These are phyloP conservation scores for Myotis davidii DNA, from an alignment of 2,113 vertebrate species.

Conservation along the genomic window DNA sequence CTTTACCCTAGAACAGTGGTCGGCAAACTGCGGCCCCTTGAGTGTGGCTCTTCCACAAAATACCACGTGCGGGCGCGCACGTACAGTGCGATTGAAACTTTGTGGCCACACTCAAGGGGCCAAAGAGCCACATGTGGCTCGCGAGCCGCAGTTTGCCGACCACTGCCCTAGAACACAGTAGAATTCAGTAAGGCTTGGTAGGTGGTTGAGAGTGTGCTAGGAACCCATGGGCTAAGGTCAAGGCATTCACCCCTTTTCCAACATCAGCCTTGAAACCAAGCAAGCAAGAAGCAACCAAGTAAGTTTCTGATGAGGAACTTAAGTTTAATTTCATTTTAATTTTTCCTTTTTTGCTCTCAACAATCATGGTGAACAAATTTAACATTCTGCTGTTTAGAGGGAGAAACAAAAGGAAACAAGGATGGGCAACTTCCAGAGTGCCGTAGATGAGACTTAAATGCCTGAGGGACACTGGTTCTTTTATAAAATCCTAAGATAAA, in stretches of 20 bases:
- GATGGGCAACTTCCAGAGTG: background rate
- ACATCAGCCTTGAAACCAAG: background rate
- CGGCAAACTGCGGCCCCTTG: too few relatives aligned
- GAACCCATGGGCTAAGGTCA: background rate
- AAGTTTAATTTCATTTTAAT: background rate
- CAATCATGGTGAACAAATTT: background rate
- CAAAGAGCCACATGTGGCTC: too few relatives aligned
- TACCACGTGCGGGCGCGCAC: too few relatives aligned
- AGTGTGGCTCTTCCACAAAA: too few relatives aligned
- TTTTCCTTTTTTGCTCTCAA: background rate
- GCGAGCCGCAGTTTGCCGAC: too few relatives aligned
- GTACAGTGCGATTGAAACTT: too few relatives aligned
- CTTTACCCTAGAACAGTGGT: background rate
- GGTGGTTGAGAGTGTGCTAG: background rate
- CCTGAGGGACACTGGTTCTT: background rate
- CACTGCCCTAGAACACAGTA: background rate
- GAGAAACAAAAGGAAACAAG: background rate
- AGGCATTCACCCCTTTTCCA: background rate
- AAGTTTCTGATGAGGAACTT: constrained; percentile 44
- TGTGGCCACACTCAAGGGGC: too few relatives aligned
- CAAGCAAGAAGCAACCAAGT: background rate
- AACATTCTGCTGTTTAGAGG: background rate
- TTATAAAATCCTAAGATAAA: background rate
- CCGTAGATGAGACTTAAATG: background rate
- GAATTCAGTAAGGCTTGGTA: background rate